These are phyloP conservation scores for Bufo bufo DNA, from an alignment of 2,113 vertebrate genomes.

Conservation along the genomic window DNA sequence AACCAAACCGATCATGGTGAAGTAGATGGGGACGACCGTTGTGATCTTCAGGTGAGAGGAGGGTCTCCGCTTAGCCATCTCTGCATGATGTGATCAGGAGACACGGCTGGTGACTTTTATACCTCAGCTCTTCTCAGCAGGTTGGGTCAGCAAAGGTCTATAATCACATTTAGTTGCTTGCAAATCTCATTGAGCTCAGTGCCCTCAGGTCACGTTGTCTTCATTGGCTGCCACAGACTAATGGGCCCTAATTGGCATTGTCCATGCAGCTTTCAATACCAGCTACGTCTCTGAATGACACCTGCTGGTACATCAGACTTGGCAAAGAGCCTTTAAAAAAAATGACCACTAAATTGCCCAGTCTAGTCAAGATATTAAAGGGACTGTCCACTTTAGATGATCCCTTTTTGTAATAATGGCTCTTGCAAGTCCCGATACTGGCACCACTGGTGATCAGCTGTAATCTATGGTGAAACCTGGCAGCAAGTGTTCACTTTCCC, in stretches of 20 bases:
- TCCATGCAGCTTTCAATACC: conserved; percentile 72
- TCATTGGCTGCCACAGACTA: conserved; percentile 74
- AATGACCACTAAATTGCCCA: neutral
- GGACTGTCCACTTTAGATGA: neutral
- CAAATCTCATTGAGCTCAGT: conserved; percentile 84
- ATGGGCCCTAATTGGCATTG: conserved; percentile 78
- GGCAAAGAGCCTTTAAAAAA: neutral
- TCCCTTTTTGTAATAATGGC: neutral
- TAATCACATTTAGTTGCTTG: conserved; percentile 89
- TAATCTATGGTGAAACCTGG: neutral
- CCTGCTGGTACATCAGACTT: neutral
- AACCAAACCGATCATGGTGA: conserved; percentile 80
- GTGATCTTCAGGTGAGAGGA: conserved; percentile 71
- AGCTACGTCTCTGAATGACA: conserved; percentile 9
- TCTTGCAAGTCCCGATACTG: no score
- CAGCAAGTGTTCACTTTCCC: neutral
- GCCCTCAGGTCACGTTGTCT: conserved; percentile 76
- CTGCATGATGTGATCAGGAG: conserved; percentile 33
- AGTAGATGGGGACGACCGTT: conserved; percentile 86
- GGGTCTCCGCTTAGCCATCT: conserved; percentile 57
- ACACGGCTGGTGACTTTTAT: conserved; percentile 72
- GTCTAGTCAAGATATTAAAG: neutral
- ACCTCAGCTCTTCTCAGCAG: conserved; percentile 57
- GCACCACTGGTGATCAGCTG: neutral
- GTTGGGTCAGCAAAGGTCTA: conserved; percentile 57